phyloP scores from a whole-genome alignment of 2,797 vertebrate genomes.

The Acrossocheilus wenchowensis region DNA sequence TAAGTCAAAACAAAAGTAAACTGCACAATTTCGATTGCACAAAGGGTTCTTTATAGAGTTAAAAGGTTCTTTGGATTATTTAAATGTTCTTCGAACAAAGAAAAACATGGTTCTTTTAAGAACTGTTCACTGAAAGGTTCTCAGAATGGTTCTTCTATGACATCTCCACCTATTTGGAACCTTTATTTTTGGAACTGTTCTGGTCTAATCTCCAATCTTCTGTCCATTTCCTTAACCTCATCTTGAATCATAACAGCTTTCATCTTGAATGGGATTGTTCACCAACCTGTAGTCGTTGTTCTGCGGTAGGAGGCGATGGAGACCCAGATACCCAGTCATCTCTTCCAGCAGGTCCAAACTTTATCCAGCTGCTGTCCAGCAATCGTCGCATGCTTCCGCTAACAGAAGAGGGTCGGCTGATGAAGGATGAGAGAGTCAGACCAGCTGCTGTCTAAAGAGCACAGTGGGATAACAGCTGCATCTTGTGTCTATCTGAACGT shows the following conservation, averaged over 20 bases:
- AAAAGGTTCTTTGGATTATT: background rate
- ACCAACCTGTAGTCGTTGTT: slow-evolving; percentile 85
- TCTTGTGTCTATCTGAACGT: slow-evolving; percentile 25
- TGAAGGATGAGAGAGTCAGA: background rate
- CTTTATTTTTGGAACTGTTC: background rate
- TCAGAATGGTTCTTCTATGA: background rate
- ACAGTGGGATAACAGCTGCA: slow-evolving; percentile 12
- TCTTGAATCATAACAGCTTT: background rate
- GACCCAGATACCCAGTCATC: slow-evolving; percentile 88
- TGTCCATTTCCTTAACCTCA: background rate
- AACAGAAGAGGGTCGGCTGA: background rate
- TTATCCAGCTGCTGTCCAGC: slow-evolving; percentile 87
- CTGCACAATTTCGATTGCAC: background rate
- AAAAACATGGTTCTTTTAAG: background rate
- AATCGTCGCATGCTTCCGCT: slow-evolving; percentile 78
- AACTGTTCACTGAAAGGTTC: background rate
- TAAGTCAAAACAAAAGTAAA: background rate
- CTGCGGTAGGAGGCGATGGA: slow-evolving; percentile 73
- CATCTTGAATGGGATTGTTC: background rate
- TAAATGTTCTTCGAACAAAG: background rate
- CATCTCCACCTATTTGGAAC: background rate
- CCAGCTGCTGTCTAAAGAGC: background rate
- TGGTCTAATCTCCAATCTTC: background rate
- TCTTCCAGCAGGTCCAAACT: slow-evolving; percentile 87
- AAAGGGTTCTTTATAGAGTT: background rate